phyloP scores from a whole-genome alignment of 2,113 vertebrate genomes.

The Lepus europaeus region DNA sequence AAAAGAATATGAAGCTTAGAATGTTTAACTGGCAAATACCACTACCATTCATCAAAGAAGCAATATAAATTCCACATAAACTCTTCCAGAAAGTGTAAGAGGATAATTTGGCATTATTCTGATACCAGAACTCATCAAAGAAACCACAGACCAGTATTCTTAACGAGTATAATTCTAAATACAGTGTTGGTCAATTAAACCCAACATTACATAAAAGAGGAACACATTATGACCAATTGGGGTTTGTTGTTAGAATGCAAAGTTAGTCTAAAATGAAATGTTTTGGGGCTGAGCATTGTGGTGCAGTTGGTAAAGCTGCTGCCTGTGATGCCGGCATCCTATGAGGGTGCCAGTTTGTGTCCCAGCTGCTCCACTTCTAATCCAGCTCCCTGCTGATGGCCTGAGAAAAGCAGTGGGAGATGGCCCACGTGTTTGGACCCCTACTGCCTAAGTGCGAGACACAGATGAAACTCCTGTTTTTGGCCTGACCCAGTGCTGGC shows the following conservation, averaged over 20 bases:
- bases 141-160: neutral
- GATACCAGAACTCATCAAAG: neutral
- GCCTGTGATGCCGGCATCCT: too few relatives aligned
- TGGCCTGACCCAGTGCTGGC: too few relatives aligned
- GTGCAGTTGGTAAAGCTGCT: too few relatives aligned
- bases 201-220: neutral
- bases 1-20: neutral
- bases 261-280: neutral
- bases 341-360: too few relatives aligned
- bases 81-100: conserved; percentile 23
- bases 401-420: too few relatives aligned
- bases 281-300: too few relatives aligned
- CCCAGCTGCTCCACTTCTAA: too few relatives aligned
- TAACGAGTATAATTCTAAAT: neutral
- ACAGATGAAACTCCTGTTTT: too few relatives aligned
- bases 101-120: neutral
- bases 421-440: too few relatives aligned
- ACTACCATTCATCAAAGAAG: conserved; percentile 19
- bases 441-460: too few relatives aligned
- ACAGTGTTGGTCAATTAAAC: conserved; percentile 23
- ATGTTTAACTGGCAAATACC: neutral
- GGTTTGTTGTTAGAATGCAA: neutral
- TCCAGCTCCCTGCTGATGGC: too few relatives aligned
- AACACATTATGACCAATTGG: neutral
- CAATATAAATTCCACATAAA: neutral